Conservation (phyloP, 30 jellyfish, hydroid and myxozoan species). For the Hydra vulgaris region DNA sequence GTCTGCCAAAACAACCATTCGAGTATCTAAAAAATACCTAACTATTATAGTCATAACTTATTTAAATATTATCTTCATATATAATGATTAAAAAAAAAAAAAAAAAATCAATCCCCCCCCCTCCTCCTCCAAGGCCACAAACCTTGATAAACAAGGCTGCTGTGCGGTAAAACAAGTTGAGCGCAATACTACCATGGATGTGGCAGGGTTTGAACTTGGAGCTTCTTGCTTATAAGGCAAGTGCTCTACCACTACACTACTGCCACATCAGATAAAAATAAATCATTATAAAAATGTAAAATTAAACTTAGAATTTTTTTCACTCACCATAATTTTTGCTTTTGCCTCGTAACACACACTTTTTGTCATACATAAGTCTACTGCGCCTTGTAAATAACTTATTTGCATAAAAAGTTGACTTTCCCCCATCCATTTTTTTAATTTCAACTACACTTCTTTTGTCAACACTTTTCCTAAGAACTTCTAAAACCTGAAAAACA, state of each 20-base stretch:
- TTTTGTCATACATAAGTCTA: slow-evolving; percentile 53
- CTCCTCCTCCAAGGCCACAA: too few relatives aligned
- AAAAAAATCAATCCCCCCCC: too few relatives aligned
- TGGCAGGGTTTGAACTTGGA: too few relatives aligned
- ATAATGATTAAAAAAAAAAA: too few relatives aligned
- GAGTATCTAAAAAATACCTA: slow-evolving; percentile 43
- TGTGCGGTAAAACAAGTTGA: too few relatives aligned
- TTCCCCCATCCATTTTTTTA: slow-evolving; percentile 9
- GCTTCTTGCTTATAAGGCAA: too few relatives aligned
- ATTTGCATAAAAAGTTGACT: slow-evolving; percentile 19
- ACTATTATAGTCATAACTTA: not conserved
- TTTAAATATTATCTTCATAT: not conserved
- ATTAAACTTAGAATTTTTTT: not conserved
- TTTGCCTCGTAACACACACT: slow-evolving; percentile 52
- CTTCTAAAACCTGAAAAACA: slow-evolving; percentile 31
- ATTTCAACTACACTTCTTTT: slow-evolving; percentile 27
- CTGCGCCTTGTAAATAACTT: slow-evolving; percentile 59
- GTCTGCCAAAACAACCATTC: slow-evolving; percentile 67
- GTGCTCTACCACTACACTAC: too few relatives aligned
- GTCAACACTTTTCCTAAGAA: slow-evolving; percentile 16
- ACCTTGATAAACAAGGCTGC: too few relatives aligned
- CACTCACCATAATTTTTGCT: slow-evolving; percentile 69
- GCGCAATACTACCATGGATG: too few relatives aligned
- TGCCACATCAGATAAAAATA: too few relatives aligned
- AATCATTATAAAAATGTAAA: not conserved